Base-by-base conservation (phyloP, 1,140 invertebrate genomes). In the Diplogasteroides magnus region DNA sequence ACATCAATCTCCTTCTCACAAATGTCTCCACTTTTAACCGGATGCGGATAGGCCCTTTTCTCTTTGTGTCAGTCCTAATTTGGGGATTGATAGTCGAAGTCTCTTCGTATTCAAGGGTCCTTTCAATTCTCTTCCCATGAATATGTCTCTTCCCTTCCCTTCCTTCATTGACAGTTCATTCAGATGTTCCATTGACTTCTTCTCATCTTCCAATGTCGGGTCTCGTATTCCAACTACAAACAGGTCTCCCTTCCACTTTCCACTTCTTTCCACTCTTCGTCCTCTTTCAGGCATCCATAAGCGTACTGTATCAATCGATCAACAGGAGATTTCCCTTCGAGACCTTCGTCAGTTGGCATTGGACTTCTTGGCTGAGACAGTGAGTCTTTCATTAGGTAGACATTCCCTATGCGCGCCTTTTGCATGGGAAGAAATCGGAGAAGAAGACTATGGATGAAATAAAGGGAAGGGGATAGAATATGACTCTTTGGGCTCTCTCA, bases 331-430 rank as follows among this genome's bases (percentile, higher is more conserved):
- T 26, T 31, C 57, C 13, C 31, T 68, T 6, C 25, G 60, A 11
- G 68, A 70, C 27, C 68, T 70, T 2, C 68, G 68, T 2, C 63
- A 70, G 37, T 26, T 31, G 27, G 68, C 68, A n/a, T 31, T 71
- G 23, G 67, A 23, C 26, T 70, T 70, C 29, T 28, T 70, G 26
- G 72, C 65, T 31, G 78, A 73, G 61, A 58, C 74, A 32, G 77
- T 79, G 26, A 79, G 74, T 59, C 19, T 15, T 27, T 26, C n/a
- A n/a, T n/a, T n/a, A n/a, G n/a, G n/a, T n/a, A n/a, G n/a, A n/a
- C n/a, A n/a, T n/a, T n/a, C n/a, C n/a, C n/a, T n/a, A n/a, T n/a
- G n/a, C n/a, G n/a, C n/a, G n/a, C n/a, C n/a, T n/a, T n/a, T n/a
- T n/a, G n/a, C n/a, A n/a, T n/a, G n/a, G n/a, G n/a, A n/a, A n/a